A percentile compares a stretch with the other conserved stretches of the same genome.
These are phyloP conservation scores for Neomonachus schauinslandi DNA, from an alignment of 2,113 vertebrate genomes.

Conservation along the genomic window DNA sequence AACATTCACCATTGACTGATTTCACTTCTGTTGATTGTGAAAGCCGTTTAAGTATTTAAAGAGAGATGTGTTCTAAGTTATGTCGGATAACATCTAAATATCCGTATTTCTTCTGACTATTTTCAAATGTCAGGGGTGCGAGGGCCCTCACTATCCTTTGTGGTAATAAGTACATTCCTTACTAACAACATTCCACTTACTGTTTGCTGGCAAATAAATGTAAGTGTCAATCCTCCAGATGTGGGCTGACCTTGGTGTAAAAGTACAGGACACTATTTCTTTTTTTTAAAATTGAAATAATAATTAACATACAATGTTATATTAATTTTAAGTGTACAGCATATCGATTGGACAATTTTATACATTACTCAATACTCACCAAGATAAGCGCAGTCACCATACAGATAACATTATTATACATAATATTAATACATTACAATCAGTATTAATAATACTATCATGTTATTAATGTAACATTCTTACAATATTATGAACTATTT, in stretches of 20 bases:
- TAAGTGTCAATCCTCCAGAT: neutral
- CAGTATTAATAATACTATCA: neutral
- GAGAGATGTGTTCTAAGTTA: neutral
- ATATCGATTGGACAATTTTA: neutral
- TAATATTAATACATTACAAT: neutral
- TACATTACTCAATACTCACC: neutral
- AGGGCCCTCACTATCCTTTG: neutral
- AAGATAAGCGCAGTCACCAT: neutral
- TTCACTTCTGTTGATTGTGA: neutral
- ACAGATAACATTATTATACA: neutral
- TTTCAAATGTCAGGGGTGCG: neutral
- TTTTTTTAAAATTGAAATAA: neutral
- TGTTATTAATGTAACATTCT: neutral
- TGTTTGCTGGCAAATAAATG: neutral
- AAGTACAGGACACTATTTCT: neutral
- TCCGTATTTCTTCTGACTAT: neutral
- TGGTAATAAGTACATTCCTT: neutral
- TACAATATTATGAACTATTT: neutral
- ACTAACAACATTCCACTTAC: neutral
- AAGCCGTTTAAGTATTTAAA: neutral
- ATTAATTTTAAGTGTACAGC: neutral
- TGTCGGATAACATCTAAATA: neutral
- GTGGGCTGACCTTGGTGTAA: neutral
- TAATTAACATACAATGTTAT: neutral
- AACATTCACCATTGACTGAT: neutral